Evolutionary conservation across 2,888 invertebrate genomes (phyloP).

Genomic region (Pycnomerus fuliginosus): DNA sequence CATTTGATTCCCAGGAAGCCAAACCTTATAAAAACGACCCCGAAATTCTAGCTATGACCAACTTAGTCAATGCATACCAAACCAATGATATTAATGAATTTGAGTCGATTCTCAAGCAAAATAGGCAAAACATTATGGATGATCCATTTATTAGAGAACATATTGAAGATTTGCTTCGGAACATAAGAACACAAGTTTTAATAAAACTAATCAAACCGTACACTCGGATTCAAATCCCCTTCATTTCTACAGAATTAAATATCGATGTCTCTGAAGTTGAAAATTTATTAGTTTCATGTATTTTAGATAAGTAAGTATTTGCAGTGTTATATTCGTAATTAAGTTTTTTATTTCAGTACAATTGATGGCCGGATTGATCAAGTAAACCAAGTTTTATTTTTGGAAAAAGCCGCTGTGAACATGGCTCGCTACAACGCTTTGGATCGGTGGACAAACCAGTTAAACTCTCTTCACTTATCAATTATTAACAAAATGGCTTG

Average conservation of each 20-base stretch:
- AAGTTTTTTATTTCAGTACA: conserved; percentile 59
- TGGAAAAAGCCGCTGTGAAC: conserved; percentile 77
- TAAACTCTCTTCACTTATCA: conserved; percentile 82
- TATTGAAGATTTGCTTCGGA: conserved; percentile 92
- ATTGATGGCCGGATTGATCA: conserved; percentile 89
- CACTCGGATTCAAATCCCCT: conserved; percentile 96
- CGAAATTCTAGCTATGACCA: conserved; percentile 98
- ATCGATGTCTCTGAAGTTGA: conserved; percentile 95
- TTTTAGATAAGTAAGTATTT: conserved; percentile 85
- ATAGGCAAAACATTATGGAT: conserved; percentile 96
- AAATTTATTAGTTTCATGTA: conserved; percentile 94
- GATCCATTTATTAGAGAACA: conserved; percentile 99
- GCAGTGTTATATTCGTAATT: conserved; percentile 5
- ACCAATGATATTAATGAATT: conserved; percentile 98
- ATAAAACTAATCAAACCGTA: conserved; percentile 97
- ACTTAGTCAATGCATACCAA: conserved; percentile 94
- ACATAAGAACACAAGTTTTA: conserved; percentile 95
- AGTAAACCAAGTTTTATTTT: conserved; percentile 89
- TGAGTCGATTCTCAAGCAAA: conserved; percentile 92
- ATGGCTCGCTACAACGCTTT: conserved; percentile 88
- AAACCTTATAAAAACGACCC: conserved; percentile 99
- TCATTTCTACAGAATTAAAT: conserved; percentile 92
- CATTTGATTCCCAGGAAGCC: conserved; percentile 99
- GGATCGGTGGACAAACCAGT: conserved; percentile 94
- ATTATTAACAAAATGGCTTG: conserved; percentile 86